phyloP scores from a whole-genome alignment of 2,113 vertebrate species.

The Piaya cayana region DNA sequence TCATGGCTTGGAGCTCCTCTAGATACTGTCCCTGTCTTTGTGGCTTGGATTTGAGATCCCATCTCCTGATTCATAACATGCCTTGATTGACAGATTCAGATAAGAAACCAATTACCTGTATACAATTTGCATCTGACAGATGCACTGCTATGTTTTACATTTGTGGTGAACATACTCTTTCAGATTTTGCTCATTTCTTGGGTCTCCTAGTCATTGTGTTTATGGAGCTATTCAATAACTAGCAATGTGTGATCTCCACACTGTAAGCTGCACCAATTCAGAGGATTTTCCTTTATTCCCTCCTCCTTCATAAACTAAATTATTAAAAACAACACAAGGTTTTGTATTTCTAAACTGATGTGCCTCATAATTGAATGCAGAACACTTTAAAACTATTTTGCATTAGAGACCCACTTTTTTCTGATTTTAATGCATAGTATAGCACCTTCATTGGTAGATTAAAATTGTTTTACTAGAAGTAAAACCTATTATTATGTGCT shows the following conservation, averaged over 20 bases:
- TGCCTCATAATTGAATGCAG: constrained; percentile 54
- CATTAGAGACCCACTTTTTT: constrained; percentile 15
- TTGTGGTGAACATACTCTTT: not conserved
- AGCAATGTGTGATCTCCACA: not conserved
- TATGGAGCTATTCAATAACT: not conserved
- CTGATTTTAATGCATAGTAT: constrained; percentile 41
- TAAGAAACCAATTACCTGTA: constrained; percentile 85
- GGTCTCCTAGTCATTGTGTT: not conserved
- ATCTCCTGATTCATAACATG: constrained; percentile 78
- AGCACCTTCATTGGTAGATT: constrained; percentile 53
- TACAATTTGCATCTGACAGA: constrained; percentile 75
- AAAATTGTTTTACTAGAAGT: constrained; percentile 58
- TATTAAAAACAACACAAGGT: constrained; percentile 39
- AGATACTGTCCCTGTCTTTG: constrained; percentile 77
- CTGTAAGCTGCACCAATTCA: constrained; percentile 17
- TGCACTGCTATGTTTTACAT: constrained; percentile 55
- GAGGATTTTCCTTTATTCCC: constrained; percentile 30
- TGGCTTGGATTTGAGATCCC: constrained; percentile 86
- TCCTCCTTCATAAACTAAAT: constrained; percentile 38
- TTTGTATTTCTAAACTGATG: constrained; percentile 64
- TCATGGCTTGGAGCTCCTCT: constrained; percentile 91
- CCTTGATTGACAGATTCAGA: constrained; percentile 88
- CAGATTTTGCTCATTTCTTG: not conserved
- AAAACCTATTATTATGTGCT: constrained; percentile 59
- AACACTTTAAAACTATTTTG: constrained; percentile 60